Percentiles rank a stretch among this genome's conserved stretches.
Evolutionary conservation across 2,797 vertebrate species (phyloP).

Genomic region (Coreius guichenoti): DNA sequence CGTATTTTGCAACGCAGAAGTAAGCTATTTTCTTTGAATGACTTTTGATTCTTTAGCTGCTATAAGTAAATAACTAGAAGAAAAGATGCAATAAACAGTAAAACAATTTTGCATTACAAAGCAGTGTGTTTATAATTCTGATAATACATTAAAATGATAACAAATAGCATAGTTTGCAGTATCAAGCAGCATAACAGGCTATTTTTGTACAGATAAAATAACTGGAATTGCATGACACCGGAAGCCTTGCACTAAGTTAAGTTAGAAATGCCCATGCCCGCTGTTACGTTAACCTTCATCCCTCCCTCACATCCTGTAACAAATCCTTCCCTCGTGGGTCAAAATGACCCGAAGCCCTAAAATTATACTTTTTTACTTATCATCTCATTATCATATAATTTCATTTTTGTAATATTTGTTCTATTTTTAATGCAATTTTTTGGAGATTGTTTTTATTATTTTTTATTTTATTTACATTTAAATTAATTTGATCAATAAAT

Average conservation of each 20-base stretch:
- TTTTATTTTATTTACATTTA: no score
- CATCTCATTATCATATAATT: no score
- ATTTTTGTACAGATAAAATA: neutral
- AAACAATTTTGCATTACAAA: neutral
- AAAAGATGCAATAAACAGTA: neutral
- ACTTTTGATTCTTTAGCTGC: neutral
- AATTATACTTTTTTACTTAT: no score
- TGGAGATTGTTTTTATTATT: no score
- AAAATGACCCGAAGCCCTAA: no score
- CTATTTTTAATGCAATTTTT: no score
- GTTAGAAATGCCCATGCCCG: neutral
- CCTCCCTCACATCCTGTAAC: no score
- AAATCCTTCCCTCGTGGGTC: no score
- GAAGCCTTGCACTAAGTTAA: neutral
- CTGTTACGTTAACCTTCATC: neutral
- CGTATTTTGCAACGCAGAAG: neutral
- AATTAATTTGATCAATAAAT: no score
- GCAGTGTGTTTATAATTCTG: neutral
- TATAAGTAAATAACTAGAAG: neutral
- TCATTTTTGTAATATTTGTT: no score
- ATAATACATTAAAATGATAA: no score
- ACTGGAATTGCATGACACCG: neutral
- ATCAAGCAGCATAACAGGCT: neutral
- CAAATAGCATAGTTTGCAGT: neutral
- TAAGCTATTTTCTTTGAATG: neutral